Evolutionary conservation across 1,140 invertebrate genomes (phyloP).

Genomic region (Hyles euphorbiae): DNA sequence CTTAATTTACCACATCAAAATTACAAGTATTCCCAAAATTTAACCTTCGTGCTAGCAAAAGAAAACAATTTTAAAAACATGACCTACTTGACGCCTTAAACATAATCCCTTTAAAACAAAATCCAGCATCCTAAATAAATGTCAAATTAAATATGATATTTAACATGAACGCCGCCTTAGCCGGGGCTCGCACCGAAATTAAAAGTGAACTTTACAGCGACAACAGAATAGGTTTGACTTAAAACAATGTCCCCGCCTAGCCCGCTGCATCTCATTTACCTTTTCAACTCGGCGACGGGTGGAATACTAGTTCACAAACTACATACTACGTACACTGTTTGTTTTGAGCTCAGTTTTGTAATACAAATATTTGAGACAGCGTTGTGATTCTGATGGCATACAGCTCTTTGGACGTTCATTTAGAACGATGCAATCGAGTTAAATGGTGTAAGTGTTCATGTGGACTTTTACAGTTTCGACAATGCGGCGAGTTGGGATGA

Average conservation of each 20-base stretch:
- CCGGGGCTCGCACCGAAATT: constrained; percentile 22
- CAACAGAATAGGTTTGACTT: constrained; percentile 34
- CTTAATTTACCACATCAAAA: no score
- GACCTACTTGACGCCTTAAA: no score
- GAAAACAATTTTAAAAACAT: no score
- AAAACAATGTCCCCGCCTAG: constrained; percentile 34
- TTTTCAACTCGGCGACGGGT: constrained; percentile 17
- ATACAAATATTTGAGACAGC: constrained; percentile 21
- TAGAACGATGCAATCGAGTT: not conserved
- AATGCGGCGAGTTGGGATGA: not conserved
- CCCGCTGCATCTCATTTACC: constrained; percentile 25
- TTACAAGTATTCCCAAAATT: no score
- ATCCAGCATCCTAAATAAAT: not conserved
- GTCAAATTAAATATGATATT: not conserved
- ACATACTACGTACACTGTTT: constrained; percentile 13
- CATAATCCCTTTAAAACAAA: no score
- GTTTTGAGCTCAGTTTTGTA: constrained; percentile 16
- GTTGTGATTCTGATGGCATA: constrained; percentile 6
- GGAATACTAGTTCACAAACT: constrained; percentile 4
- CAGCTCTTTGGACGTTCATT: not conserved
- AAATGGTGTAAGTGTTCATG: not conserved
- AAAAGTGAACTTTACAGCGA: constrained; percentile 37
- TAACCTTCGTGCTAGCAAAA: no score
- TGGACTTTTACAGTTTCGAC: not conserved
- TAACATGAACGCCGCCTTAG: constrained; percentile 1